Conservation (phyloP, 2,888 invertebrate species). For the Eurytoma adleriae region DNA sequence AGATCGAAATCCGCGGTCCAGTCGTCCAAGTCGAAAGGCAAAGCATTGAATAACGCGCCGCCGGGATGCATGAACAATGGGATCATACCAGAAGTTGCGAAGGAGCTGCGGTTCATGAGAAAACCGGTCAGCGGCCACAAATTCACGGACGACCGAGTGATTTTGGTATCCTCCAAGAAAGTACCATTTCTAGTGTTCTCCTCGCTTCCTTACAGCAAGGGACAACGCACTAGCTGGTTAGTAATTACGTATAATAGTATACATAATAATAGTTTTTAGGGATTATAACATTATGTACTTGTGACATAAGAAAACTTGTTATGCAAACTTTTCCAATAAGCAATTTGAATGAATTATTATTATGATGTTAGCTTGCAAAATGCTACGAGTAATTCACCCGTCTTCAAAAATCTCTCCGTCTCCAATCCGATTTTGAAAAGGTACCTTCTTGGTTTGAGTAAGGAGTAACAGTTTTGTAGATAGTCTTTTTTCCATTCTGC, state of each 20-base stretch:
- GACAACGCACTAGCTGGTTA: constrained; percentile 81
- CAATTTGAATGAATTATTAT: constrained; percentile 47
- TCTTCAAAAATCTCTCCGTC: constrained; percentile 65
- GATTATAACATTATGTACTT: constrained; percentile 14
- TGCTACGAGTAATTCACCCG: constrained; percentile 63
- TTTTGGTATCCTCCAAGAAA: constrained; percentile 86
- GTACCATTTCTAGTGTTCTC: constrained; percentile 92
- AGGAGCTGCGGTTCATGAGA: constrained; percentile 76
- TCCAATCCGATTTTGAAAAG: constrained; percentile 67
- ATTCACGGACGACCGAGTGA: constrained; percentile 88
- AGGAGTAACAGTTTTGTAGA: constrained; percentile 46
- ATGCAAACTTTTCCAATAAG: not conserved
- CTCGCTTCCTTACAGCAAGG: constrained; percentile 88
- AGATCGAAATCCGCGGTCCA: constrained; percentile 78
- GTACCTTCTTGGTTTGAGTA: constrained; percentile 58
- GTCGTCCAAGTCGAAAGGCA: constrained; percentile 79
- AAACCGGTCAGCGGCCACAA: constrained; percentile 81
- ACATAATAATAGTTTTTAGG: constrained; percentile 24
- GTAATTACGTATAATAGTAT: constrained; percentile 58
- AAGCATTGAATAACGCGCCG: constrained; percentile 79
- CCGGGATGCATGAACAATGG: constrained; percentile 72
- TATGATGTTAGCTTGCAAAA: constrained; percentile 63
- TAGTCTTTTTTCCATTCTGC: constrained; percentile 48
- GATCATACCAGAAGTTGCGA: constrained; percentile 73
- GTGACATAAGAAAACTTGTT: constrained; percentile 26